Evolutionary conservation across 2,113 vertebrate species (phyloP).

Genomic region (Laticauda laticaudata): DNA sequence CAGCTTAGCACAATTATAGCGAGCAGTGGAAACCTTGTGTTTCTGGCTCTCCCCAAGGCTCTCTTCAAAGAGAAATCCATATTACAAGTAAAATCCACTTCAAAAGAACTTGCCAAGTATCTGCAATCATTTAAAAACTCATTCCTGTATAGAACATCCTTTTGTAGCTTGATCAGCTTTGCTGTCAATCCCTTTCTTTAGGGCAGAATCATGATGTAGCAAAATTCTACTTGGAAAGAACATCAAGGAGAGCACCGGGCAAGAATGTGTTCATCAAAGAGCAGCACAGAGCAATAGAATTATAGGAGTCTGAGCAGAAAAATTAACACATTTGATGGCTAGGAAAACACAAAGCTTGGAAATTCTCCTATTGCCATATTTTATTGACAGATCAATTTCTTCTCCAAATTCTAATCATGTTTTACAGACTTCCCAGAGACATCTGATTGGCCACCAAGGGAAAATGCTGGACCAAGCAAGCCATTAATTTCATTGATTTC

Average conservation of each 20-base stretch:
- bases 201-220: not conserved
- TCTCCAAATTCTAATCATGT: not conserved
- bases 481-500: not conserved
- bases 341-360: not conserved
- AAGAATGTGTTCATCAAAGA: not conserved
- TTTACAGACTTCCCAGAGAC: not conserved
- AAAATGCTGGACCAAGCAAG: not conserved
- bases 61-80: constrained; percentile 33
- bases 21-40: not conserved
- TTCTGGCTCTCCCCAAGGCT: constrained; percentile 19
- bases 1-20: constrained; percentile 13
- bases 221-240: constrained; percentile 20
- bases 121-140: constrained; percentile 46
- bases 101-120: constrained; percentile 28
- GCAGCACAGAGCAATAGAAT: not conserved
- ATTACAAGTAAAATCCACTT: constrained; percentile 45
- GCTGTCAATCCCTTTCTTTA: constrained; percentile 1
- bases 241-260: not conserved
- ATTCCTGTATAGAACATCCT: constrained; percentile 27
- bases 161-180: constrained; percentile 35
- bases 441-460: not conserved
- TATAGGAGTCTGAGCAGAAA: not conserved
- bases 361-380: not conserved
- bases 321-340: not conserved
- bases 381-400: not conserved